These are phyloP conservation scores for Calameuta idolon DNA, from an alignment of 2,888 invertebrate genomes.

Conservation along the genomic window DNA sequence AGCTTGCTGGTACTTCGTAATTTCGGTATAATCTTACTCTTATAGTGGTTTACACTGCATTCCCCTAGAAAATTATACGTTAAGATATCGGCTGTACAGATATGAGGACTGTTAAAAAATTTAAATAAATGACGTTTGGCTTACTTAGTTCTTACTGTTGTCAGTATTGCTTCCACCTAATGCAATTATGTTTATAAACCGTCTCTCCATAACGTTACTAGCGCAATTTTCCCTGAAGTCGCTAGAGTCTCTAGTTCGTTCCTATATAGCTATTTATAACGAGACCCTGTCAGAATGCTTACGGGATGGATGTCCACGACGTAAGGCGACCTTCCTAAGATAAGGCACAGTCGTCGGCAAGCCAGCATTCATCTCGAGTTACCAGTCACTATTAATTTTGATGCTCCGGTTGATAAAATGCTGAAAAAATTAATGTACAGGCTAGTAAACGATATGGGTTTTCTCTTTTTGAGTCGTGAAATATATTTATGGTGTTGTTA, in stretches of 20 bases:
- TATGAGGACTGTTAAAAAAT: neutral
- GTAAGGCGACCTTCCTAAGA: neutral
- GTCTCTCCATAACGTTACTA: neutral
- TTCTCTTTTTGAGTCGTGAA: neutral
- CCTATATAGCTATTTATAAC: neutral
- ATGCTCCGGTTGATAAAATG: neutral
- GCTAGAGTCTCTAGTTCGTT: neutral
- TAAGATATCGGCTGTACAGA: neutral
- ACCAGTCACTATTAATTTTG: neutral
- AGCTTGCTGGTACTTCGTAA: conserved; percentile 37
- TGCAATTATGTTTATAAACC: neutral
- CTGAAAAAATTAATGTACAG: neutral
- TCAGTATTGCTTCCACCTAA: neutral
- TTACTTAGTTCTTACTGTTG: neutral
- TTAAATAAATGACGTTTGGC: neutral
- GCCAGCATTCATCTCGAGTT: neutral
- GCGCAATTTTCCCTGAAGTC: neutral
- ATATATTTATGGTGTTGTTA: neutral
- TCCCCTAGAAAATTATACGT: conserved; percentile 16
- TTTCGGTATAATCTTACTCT: conserved; percentile 27
- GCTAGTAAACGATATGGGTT: conserved; percentile 17
- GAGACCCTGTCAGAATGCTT: neutral
- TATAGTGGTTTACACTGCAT: conserved; percentile 34
- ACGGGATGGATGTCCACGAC: neutral
- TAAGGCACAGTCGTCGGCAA: neutral